phyloP scores from a whole-genome alignment of 30 jellyfish, hydroid and myxozoan species.

The Chironex yamaguchii region DNA sequence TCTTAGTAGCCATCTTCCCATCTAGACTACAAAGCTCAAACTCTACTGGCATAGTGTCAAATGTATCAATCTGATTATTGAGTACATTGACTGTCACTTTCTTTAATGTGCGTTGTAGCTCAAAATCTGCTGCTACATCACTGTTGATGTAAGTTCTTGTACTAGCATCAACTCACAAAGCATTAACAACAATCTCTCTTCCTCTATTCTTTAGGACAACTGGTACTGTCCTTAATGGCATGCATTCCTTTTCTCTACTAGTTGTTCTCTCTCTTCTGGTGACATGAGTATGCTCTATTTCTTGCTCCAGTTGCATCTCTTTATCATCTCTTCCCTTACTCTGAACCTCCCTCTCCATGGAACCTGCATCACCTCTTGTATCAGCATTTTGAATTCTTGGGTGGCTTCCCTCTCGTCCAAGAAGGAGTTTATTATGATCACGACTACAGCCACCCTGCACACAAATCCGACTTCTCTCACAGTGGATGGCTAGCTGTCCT shows the following conservation, averaged over 20 bases:
- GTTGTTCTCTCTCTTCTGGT: too few relatives aligned
- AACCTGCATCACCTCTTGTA: too few relatives aligned
- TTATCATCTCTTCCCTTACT: too few relatives aligned
- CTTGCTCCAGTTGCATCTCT: too few relatives aligned
- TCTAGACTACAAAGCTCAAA: slow-evolving; percentile 49
- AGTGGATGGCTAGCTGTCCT: background rate
- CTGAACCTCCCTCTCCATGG: too few relatives aligned
- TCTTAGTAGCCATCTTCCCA: background rate
- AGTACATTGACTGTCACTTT: background rate
- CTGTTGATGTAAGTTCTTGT: slow-evolving; percentile 59
- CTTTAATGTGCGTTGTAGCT: slow-evolving; percentile 5
- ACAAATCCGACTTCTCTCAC: too few relatives aligned
- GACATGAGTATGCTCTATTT: too few relatives aligned
- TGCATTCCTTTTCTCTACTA: too few relatives aligned
- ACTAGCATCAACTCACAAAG: slow-evolving; percentile 71
- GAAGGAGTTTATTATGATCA: too few relatives aligned
- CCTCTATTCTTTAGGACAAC: slow-evolving; percentile 47
- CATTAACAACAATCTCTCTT: slow-evolving; percentile 30
- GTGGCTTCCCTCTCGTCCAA: too few relatives aligned
- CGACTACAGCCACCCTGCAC: too few relatives aligned
- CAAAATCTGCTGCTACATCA: slow-evolving; percentile 73
- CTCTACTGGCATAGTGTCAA: slow-evolving; percentile 35
- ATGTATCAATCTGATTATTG: slow-evolving; percentile 4
- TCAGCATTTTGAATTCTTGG: too few relatives aligned
- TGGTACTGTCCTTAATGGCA: slow-evolving; percentile 57